Conservation (phyloP, 1,140 invertebrate genomes). For the Nymphalis io region DNA sequence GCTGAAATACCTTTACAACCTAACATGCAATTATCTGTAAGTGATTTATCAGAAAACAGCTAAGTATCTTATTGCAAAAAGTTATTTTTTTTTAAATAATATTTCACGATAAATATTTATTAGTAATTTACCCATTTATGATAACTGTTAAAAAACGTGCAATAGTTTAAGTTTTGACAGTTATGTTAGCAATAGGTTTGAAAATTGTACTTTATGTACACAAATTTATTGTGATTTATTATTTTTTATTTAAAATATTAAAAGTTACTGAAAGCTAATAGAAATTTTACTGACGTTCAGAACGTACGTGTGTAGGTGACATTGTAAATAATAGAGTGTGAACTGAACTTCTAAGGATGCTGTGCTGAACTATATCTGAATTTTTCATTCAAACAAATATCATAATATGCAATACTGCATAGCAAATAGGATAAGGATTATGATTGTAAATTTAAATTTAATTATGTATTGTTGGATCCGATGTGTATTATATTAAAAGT, state of each 20-base stretch:
- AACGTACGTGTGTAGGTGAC: slow-evolving; percentile 40
- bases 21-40: slow-evolving; percentile 61
- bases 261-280: slow-evolving; percentile 13
- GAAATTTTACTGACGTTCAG: slow-evolving; percentile 33
- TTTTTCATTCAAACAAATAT: slow-evolving; percentile 28
- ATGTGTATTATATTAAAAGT: slow-evolving; percentile 76
- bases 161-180: slow-evolving; percentile 57
- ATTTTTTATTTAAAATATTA: slow-evolving; percentile 2
- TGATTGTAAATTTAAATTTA: slow-evolving; percentile 74
- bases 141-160: slow-evolving; percentile 48
- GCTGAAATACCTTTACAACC: slow-evolving; percentile 68
- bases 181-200: slow-evolving; percentile 19
- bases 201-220: slow-evolving; percentile 27
- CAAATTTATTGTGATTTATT: slow-evolving; percentile 5
- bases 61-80: slow-evolving; percentile 30
- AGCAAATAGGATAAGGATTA: slow-evolving; percentile 61
- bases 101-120: slow-evolving; percentile 29
- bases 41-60: slow-evolving; percentile 46
- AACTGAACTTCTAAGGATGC: slow-evolving; percentile 22
- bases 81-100: slow-evolving; percentile 27
- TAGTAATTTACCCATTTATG: slow-evolving; percentile 10
- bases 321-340: slow-evolving; percentile 42
- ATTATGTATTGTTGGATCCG: slow-evolving; percentile 73
- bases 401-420: slow-evolving; percentile 50
- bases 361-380: slow-evolving; percentile 20